A percentile compares a stretch with the other conserved stretches of the same genome.
These are phyloP conservation scores for Agrotis puta DNA, from an alignment of 2,888 invertebrate species.

Conservation along the genomic window DNA sequence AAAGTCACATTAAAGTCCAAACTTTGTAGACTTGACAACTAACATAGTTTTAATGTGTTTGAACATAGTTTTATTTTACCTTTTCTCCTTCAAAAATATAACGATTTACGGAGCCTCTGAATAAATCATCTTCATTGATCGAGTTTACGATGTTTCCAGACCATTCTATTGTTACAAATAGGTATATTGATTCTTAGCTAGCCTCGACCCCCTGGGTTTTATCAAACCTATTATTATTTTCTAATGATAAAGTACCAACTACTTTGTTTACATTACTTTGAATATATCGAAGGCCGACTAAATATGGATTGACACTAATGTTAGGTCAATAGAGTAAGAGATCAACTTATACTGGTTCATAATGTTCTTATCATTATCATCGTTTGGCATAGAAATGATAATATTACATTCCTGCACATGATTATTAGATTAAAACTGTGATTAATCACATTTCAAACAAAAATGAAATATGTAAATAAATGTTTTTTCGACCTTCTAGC, in stretches of 20 bases:
- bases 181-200: constrained; percentile 16
- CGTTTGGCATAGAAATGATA: not conserved
- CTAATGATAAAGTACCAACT: not conserved
- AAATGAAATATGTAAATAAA: no score
- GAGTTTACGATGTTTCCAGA: not conserved
- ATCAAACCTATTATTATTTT: not conserved
- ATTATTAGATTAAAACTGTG: not conserved
- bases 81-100: constrained; percentile 13
- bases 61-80: not conserved
- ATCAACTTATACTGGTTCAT: not conserved
- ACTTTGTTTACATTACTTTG: not conserved
- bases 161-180: not conserved
- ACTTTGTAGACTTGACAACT: constrained; percentile 12
- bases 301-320: not conserved
- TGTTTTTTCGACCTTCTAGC: no score
- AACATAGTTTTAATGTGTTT: not conserved
- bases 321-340: not conserved
- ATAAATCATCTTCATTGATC: constrained; percentile 36
- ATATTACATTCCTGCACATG: not conserved
- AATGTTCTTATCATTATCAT: not conserved
- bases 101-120: not conserved
- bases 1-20: not conserved
- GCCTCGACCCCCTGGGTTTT: not conserved
- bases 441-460: not conserved
- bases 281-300: not conserved